phyloP scores from a whole-genome alignment of 2,797 vertebrate genomes.

The Acrocephalus scirpaceus region DNA sequence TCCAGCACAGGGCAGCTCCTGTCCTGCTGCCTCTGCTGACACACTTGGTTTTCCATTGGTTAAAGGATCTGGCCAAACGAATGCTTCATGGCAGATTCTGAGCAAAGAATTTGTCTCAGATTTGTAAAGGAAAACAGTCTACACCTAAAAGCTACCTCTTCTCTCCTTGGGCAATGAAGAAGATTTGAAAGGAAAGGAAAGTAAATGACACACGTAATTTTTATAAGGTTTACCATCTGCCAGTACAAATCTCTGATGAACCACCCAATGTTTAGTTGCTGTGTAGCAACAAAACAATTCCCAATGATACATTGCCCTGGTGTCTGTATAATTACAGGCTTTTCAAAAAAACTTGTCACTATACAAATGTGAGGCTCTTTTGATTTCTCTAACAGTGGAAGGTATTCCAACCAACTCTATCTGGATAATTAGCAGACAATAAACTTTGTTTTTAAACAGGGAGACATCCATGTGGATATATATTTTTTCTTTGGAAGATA shows the following conservation, averaged over 20 bases:
- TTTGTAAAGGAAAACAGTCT: neutral
- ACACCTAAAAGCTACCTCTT: neutral
- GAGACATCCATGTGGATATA: neutral
- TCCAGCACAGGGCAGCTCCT: neutral
- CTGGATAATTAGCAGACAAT: neutral
- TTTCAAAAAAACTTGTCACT: neutral
- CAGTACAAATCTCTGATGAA: slow-evolving; percentile 5
- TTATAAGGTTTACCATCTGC: slow-evolving; percentile 12
- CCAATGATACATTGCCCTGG: neutral
- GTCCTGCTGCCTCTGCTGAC: neutral
- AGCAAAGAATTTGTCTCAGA: neutral
- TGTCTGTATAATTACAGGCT: neutral
- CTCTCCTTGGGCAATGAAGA: neutral
- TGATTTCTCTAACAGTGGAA: neutral
- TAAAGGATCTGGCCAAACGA: neutral
- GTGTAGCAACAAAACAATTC: neutral
- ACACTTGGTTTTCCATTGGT: neutral
- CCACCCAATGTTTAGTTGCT: neutral
- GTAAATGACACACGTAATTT: slow-evolving; percentile 10
- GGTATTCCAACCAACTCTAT: neutral
- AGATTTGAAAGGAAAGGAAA: neutral
- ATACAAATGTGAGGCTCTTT: neutral
- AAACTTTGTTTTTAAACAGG: neutral
- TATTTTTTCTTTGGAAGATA: neutral
- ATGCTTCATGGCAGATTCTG: neutral